Percentiles rank a stretch among this genome's conserved stretches.
Conservation (phyloP, 2,113 vertebrate genomes). For the Chionodraco myersi region DNA sequence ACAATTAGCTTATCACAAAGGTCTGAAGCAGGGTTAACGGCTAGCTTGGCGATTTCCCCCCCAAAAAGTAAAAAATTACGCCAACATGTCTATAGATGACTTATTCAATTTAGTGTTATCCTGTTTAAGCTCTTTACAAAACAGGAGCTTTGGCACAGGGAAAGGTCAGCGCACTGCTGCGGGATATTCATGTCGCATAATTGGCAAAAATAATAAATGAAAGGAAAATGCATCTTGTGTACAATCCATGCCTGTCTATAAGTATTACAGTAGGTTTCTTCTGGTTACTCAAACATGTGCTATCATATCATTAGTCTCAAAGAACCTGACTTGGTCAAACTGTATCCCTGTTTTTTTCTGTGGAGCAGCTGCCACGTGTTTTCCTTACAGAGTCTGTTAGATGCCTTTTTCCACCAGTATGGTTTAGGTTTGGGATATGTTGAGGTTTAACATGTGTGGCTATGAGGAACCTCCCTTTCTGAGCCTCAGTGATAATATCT, state of each 20-base stretch:
- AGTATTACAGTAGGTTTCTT: background rate
- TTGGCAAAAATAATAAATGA: slow-evolving; percentile 22
- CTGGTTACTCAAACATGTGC: background rate
- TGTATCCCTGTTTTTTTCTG: slow-evolving; percentile 7
- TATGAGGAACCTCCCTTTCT: slow-evolving; percentile 34
- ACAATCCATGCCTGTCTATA: background rate
- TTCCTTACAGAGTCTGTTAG: slow-evolving; percentile 26
- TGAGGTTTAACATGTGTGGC: slow-evolving; percentile 37
- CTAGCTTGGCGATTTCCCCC: background rate
- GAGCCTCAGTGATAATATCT: slow-evolving; percentile 26
- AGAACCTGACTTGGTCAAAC: slow-evolving; percentile 5
- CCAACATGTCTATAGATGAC: background rate
- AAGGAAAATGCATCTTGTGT: background rate
- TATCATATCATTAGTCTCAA: slow-evolving; percentile 15
- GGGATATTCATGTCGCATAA: slow-evolving; percentile 15
- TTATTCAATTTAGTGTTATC: background rate
- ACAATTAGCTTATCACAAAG: background rate
- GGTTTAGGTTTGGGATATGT: slow-evolving; percentile 46
- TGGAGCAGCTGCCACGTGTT: slow-evolving; percentile 50
- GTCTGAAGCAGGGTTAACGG: background rate
- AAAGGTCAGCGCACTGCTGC: background rate
- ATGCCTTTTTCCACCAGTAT: slow-evolving; percentile 18
- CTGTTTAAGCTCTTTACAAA: too few relatives aligned
- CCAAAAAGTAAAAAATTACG: background rate
- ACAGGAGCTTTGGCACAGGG: background rate